Base-by-base conservation (phyloP, 2,888 invertebrate genomes). In the Volucella zonaria region DNA sequence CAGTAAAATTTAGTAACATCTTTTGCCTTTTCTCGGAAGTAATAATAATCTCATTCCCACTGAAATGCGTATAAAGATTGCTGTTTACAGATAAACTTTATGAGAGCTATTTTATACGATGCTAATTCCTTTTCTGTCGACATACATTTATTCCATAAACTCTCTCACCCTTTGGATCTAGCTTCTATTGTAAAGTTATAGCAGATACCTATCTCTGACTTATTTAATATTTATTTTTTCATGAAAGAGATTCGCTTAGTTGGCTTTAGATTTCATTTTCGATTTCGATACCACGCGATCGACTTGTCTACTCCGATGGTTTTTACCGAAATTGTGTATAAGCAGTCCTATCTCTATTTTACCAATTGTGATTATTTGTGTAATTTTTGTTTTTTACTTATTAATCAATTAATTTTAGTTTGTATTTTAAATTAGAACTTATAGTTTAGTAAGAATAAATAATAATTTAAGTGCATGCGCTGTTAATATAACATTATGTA, bases 301-400 rank as follows among this genome's bases (percentile, higher is more conserved):
- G n/a, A 43, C n/a, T 23, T 45, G 31, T 31, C 6, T 31, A 31
- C 9, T 45, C 8, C 12, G 42, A 45, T 45, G 31, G 38, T 54
- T 9, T 68, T 68, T 42, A 49, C 15, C 23, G 31, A 31, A 31
- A 31, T 10, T 8, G 31, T n/a, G 12, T n/a, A n/a, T 23, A 52
- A 52, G 8, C 6, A 40, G 23, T 47, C 61, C 45, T 62, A 58
- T 66, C 81, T 76, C 86, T 79, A 64, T 74, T 75, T 68, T 31
- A 31, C 47, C 87, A 79, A 87, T 87, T 76, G 59, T 87, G 80
- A 80, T 75, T 51, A 23, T 49, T 51, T 18, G 77, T 79, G 61
- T 78, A 68, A 42, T 71, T 75, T 70, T 68, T 62, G 43, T 12
- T 70, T 78, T 56, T 56, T 52, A 40, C 2, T 8, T 43, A 2